Base-by-base conservation (phyloP, 2,113 vertebrate species). In the Antennarius striatus region DNA sequence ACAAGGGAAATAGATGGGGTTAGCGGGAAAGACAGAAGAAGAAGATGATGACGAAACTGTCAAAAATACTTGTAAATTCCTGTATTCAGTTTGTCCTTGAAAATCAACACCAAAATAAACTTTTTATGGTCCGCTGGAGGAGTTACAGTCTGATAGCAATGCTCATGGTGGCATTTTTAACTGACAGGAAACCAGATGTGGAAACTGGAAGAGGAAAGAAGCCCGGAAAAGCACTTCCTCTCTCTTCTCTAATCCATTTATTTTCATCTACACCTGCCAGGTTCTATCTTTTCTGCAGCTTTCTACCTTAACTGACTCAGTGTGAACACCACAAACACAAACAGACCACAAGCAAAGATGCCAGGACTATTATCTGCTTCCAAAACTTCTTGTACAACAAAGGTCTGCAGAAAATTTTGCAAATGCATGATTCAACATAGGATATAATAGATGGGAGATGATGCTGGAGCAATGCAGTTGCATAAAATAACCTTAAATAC, bases 181-280 rank as follows among this genome's bases (percentile, higher is more conserved):
- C 59, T 65, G 1, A 14, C 16, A 55, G n/a, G 53, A 36, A 60
- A 67, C 50, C 84, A 90, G 82, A 86, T 90, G 81, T 78, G 67
- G 67, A 68, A 74, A 29, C 47, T 81, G 75, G 64, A 69, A 59
- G 56, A 69, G 58, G 9, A 48, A 39, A 76, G 48, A 61, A 52
- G 56, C 5, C 1, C 42, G 29, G 29, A 32, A 30, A 45, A 50
- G 4, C 30, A 8, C 6, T 51, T 50, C 22, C 22, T 22, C 22
- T 52, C 50, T 29, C 16, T n/a, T 28, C 47, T 53, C 40, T 55
- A 17, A 10, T 54, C 5, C 15, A 60, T 56, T 56, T 63, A 49
- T 40, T 63, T 50, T 65, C 42, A 67, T 29, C 46, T 17, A 55
- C 60, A 39, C 48, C 43, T 39, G 52, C 15, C 60, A 59, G 52